Base-by-base conservation (phyloP, 2,888 invertebrate genomes). In the Silvanus unidentatus region DNA sequence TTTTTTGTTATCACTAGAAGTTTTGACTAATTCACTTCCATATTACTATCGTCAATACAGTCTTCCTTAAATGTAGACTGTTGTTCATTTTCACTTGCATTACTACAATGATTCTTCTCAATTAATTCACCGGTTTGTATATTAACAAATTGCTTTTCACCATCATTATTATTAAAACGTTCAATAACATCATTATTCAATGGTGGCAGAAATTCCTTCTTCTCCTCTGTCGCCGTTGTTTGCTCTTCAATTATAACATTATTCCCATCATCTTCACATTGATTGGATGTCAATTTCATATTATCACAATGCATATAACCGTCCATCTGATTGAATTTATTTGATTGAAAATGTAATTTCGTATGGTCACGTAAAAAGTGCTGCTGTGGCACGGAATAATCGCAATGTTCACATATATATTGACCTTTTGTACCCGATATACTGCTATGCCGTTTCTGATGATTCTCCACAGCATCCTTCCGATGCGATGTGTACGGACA, bases 401-500 rank as follows among this genome's bases (percentile, higher is more conserved):
- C 88, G 69, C 93, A 93, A 66, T 86, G 84, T 14, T 84, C 80
- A 71, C 93, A 93, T 52, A 80, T 80, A 59, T 82, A 80, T 49
- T 75, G 76, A 52, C 79, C 80, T 39, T 73, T 71, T 1, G 69
- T 69, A 37, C 79, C 80, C 3, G 79, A 77, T 8, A 80, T 71
- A 63, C 81, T 78, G 8, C 74, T 72, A 65, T 93, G 92, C 48
- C 86, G 78, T 61, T 82, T 80, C 53, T 84, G 76, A 68, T 93
- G 93, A 60, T 82, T 83, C 51, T 80, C 81, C 14, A 89, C 77
- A 2, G 84, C 81, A 58, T 87, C 86, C 53, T 81, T 78, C 9
- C 87, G 78, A 41, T 79, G 77, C 62, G 85, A 86, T 30, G 82
- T 81, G 66, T 86, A 92, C 0, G 92, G 92, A 68, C 93, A 93